Evolutionary conservation across 2,113 vertebrate species (phyloP).

Genomic region (Malurus elegans): DNA sequence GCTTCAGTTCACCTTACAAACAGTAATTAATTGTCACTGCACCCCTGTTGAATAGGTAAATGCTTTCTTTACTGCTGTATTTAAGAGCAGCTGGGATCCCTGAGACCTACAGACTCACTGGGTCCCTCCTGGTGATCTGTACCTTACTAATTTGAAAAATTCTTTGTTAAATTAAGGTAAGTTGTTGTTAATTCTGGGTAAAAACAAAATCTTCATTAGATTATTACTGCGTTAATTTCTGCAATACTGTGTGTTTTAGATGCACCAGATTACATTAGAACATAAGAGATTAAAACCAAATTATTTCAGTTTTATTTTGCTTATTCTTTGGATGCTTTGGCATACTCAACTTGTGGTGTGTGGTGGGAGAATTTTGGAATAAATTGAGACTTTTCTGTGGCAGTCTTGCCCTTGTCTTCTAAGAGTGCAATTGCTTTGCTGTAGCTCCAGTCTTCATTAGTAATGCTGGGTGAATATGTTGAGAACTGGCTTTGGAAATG

Average conservation of each 20-base stretch:
- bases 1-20: conserved; percentile 51
- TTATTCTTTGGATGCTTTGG: not conserved
- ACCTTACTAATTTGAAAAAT: conserved; percentile 14
- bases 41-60: conserved; percentile 36
- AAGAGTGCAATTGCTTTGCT: not conserved
- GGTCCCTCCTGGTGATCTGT: not conserved
- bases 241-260: conserved; percentile 21
- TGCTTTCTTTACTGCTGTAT: not conserved
- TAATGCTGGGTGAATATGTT: not conserved
- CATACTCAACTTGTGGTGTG: not conserved
- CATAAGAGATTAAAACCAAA: conserved; percentile 29
- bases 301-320: conserved; percentile 38
- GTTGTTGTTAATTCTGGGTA: conserved; percentile 21
- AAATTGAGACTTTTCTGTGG: not conserved
- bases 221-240: conserved; percentile 43
- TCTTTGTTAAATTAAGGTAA: conserved; percentile 37
- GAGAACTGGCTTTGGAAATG: not conserved
- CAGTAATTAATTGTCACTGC: conserved; percentile 57
- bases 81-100: not conserved
- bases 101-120: not conserved
- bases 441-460: not conserved
- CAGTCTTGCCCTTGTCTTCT: not conserved
- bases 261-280: conserved; percentile 32
- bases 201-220: conserved; percentile 20
- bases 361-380: not conserved